Base-by-base conservation (phyloP, 1,140 invertebrate genomes). In the Saxidomus purpurata region DNA sequence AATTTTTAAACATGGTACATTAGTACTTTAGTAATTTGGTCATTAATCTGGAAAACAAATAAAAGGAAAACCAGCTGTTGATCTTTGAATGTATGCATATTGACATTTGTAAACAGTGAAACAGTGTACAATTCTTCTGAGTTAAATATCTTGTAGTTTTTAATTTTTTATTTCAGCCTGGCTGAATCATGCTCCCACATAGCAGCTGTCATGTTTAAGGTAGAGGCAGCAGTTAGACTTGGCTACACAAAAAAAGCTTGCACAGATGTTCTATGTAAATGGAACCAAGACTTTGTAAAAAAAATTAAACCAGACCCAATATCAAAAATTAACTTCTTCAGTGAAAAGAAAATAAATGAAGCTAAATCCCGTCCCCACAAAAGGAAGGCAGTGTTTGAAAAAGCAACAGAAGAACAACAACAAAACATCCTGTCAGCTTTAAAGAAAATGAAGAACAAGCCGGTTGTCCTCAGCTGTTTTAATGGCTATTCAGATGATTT, bases 281-380 rank as follows among this genome's bases (percentile, higher is more conserved):
- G 89, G 89, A 90, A 90, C 34, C 22, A 84, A 47, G 36, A 47
- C 49, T 92, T 91, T 71, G 59, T 79, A 9, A 92, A 91, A 47
- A 87, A 89, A n/a, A 83, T 92, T 4, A 79, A 69, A 9, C 77
- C 88, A 67, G 79, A 36, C 1, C 34, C 34, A 71, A 38, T 71
- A 36, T 36, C 67, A 40, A 40, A 36, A 71, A 40, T 71, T 19
- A 36, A 40, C 6, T 71, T 71, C 67, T 71, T 38, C 67, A 71
- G 17, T 36, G 67, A 71, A 28, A 40, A 71, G n/a, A 1, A 1
- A 36, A 71, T 17, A 40, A 36, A 38, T 19, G 17, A 40, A 22
- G 34, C 36, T 2, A 38, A 71, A 71, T 15, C 1, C 34, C 9
- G 67, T 2, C 0, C 8, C 34, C 19, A 36, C 13, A 71, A 36